A percentile compares a stretch with the other conserved stretches of the same genome.
phyloP scores from a whole-genome alignment of 1,140 invertebrate genomes.

The Oreohelix idahoensis region DNA sequence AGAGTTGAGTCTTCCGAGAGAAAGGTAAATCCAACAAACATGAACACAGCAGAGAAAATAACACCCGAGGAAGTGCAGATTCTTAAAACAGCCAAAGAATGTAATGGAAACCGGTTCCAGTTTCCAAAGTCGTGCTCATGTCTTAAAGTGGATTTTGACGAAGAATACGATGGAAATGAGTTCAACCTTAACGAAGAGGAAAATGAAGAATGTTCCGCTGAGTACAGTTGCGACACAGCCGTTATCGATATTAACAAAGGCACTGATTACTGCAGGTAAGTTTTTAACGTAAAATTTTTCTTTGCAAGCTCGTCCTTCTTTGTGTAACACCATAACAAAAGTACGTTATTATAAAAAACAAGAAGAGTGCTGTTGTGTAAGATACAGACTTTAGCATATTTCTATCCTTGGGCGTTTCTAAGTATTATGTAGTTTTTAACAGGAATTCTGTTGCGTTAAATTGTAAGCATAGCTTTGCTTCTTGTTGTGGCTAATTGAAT shows the following conservation, averaged over 20 bases:
- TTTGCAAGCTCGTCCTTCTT: no score
- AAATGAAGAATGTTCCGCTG: background rate
- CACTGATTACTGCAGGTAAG: constrained; percentile 7
- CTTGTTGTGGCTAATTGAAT: no score
- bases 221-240: background rate
- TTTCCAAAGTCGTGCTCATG: background rate
- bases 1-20: background rate
- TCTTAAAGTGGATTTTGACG: background rate
- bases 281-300: background rate
- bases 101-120: background rate
- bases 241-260: background rate
- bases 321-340: no score
- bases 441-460: no score
- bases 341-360: no score
- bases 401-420: no score
- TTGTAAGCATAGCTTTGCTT: no score
- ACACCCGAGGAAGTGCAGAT: background rate
- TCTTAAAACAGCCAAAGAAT: background rate
- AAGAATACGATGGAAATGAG: background rate
- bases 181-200: background rate
- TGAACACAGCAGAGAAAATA: background rate
- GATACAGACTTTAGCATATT: no score
- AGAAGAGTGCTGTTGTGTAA: no score
- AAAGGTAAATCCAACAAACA: background rate
- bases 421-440: no score